These are phyloP conservation scores for Latrodectus hesperus DNA, from an alignment of 2,888 invertebrate genomes.

Conservation along the genomic window DNA sequence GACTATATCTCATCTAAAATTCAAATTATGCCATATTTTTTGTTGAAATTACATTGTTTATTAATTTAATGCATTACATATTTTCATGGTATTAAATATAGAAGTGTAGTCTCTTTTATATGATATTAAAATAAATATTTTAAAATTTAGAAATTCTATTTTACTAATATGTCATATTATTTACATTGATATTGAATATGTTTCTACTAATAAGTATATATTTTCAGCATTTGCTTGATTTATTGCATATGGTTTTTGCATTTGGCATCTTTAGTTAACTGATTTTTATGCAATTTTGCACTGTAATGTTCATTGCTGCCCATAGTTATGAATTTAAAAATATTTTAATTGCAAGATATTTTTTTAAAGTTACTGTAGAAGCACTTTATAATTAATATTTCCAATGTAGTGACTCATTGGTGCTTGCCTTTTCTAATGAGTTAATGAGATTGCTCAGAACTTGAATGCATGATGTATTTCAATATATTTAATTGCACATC, in stretches of 20 bases:
- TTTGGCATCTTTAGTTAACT: slow-evolving; percentile 47
- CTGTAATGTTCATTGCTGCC: slow-evolving; percentile 52
- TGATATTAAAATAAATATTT: too few species aligned
- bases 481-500: slow-evolving; percentile 52
- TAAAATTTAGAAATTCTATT: neutral
- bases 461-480: slow-evolving; percentile 45
- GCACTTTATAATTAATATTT: slow-evolving; percentile 44
- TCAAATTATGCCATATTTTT: too few species aligned
- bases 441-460: slow-evolving; percentile 51
- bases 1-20: too few species aligned
- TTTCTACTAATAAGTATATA: too few species aligned
- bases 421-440: slow-evolving; percentile 65
- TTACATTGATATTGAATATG: neutral
- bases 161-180: neutral
- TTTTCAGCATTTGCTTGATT: slow-evolving; percentile 32
- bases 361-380: slow-evolving; percentile 18
- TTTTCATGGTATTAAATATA: too few species aligned
- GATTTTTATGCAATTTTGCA: slow-evolving; percentile 46
- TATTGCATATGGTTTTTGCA: slow-evolving; percentile 47
- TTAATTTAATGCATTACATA: too few species aligned
- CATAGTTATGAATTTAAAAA: slow-evolving; percentile 40
- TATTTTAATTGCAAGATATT: slow-evolving; percentile 29
- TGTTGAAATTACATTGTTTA: too few species aligned
- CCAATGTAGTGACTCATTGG: slow-evolving; percentile 43
- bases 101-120: too few species aligned